Evolutionary conservation across 2,113 vertebrate genomes (phyloP).

Genomic region (Forbesichthys agassizii): DNA sequence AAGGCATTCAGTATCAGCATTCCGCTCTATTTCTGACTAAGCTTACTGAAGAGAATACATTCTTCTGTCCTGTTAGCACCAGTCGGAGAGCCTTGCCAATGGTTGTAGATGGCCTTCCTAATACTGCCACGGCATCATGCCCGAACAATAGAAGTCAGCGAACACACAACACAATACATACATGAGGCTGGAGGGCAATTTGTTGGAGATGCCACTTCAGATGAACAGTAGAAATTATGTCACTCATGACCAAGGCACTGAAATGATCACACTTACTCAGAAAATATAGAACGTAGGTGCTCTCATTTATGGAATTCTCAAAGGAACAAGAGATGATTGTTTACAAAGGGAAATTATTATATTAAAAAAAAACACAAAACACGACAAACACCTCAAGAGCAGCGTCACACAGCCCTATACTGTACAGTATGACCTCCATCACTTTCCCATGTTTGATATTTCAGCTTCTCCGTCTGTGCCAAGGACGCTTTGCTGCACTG

Average conservation of each 20-base stretch:
- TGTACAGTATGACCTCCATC: slow-evolving; percentile 1
- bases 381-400: no score
- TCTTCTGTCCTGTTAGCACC: slow-evolving; percentile 17
- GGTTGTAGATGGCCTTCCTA: not conserved
- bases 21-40: slow-evolving; percentile 47
- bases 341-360: no score
- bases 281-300: no score
- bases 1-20: slow-evolving; percentile 37
- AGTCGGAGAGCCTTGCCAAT: not conserved
- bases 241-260: not conserved
- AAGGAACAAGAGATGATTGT: no score
- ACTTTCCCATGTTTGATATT: slow-evolving; percentile 42
- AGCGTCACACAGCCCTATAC: no score
- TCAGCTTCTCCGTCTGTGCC: slow-evolving; percentile 35
- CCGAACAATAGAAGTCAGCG: not conserved
- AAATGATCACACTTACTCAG: not conserved
- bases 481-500: not conserved
- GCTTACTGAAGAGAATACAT: slow-evolving; percentile 10
- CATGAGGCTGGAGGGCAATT: not conserved
- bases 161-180: slow-evolving; percentile 10
- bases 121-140: not conserved
- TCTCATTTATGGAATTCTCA: no score
- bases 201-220: not conserved
- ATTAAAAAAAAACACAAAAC: no score
- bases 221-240: not conserved